phyloP scores from a whole-genome alignment of 2,113 vertebrate genomes.

The Turnix velox region DNA sequence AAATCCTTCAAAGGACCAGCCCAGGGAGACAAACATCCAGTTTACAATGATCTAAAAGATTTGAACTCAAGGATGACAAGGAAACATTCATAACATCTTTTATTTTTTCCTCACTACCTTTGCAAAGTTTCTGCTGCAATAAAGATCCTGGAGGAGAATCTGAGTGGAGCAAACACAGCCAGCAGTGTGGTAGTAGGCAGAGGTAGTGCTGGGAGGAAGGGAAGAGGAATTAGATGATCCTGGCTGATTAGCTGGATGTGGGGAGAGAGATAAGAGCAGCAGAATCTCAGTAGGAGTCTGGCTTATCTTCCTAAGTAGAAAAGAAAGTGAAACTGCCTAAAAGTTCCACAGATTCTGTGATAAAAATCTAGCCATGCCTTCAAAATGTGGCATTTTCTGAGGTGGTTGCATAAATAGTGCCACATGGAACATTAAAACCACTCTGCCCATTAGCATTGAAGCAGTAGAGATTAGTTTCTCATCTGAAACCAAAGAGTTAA shows the following conservation, averaged over 20 bases:
- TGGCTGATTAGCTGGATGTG: neutral
- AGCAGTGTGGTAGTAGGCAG: fast-evolving
- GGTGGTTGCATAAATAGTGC: neutral
- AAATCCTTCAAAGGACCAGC: neutral
- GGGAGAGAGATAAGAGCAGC: neutral
- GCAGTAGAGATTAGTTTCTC: neutral
- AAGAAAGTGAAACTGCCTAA: neutral
- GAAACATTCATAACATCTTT: neutral
- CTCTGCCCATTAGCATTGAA: neutral
- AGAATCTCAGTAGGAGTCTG: neutral
- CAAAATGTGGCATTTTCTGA: neutral
- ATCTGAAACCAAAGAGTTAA: neutral
- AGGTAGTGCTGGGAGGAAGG: neutral
- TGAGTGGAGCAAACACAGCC: neutral
- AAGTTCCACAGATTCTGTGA: neutral
- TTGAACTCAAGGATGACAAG: neutral
- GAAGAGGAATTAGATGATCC: neutral
- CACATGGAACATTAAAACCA: neutral
- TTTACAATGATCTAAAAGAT: neutral
- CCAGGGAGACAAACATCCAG: neutral
- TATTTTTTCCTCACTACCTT: neutral
- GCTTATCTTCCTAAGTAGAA: neutral
- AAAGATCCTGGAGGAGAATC: neutral
- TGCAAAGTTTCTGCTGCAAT: neutral
- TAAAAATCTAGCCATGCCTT: neutral